A percentile compares a stretch with the other conserved stretches of the same genome.
Conservation (phyloP, 2,113 vertebrate species). For the Elephas maximus region DNA sequence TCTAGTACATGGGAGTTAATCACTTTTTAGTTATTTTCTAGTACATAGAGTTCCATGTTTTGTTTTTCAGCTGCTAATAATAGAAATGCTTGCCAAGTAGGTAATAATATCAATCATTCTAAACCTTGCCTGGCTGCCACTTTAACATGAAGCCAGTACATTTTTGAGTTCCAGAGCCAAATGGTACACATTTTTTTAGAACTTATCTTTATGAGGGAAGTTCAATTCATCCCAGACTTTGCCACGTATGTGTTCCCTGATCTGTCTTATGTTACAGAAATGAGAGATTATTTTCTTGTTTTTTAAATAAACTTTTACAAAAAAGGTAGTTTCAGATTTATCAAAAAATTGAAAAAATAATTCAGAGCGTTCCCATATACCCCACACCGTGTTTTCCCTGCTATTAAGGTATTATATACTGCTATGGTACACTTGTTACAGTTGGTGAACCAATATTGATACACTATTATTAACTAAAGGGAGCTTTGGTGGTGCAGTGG, state of each 20-base stretch:
- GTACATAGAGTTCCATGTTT: constrained; percentile 51
- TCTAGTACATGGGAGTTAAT: constrained; percentile 35
- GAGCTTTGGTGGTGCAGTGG: neutral
- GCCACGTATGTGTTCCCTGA: neutral
- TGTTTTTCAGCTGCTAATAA: constrained; percentile 87
- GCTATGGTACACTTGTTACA: too few species aligned
- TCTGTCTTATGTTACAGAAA: neutral
- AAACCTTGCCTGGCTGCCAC: constrained; percentile 25
- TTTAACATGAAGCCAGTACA: constrained; percentile 64
- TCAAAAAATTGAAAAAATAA: neutral
- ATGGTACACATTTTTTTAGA: constrained; percentile 53
- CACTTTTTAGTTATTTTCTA: neutral
- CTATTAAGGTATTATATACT: neutral
- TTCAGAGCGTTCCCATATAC: neutral
- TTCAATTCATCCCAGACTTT: constrained; percentile 17
- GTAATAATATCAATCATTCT: constrained; percentile 56
- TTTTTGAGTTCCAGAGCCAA: constrained; percentile 48
- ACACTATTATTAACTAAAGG: neutral
- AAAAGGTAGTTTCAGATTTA: neutral
- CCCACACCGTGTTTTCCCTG: too few species aligned
- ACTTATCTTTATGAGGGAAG: constrained; percentile 24
- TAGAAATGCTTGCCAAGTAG: constrained; percentile 77
- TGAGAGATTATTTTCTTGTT: neutral
- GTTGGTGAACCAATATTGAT: too few species aligned
- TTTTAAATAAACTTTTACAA: neutral